Percentiles rank a stretch among this genome's conserved stretches.
These are phyloP conservation scores for Toxotes jaculatrix DNA, from an alignment of 2,113 vertebrate species.

Conservation along the genomic window DNA sequence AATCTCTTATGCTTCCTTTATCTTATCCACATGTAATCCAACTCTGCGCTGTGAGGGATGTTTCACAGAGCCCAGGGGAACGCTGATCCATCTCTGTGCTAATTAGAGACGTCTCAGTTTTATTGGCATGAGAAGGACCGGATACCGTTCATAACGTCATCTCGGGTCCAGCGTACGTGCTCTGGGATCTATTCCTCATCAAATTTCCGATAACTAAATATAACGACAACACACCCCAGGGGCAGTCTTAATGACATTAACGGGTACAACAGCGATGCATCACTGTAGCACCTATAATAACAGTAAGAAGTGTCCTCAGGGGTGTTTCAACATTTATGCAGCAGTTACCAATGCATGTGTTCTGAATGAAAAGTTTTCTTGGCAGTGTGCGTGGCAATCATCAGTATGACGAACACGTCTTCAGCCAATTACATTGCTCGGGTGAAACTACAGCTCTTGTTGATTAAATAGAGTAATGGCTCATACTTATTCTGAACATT, in stretches of 20 bases:
- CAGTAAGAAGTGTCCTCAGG: constrained; percentile 13
- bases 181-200: constrained; percentile 62
- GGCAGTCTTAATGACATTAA: constrained; percentile 54
- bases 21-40: constrained; percentile 61
- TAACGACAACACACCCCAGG: constrained; percentile 47
- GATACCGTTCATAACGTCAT: constrained; percentile 49
- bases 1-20: constrained; percentile 41
- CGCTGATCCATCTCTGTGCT: constrained; percentile 64
- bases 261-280: constrained; percentile 51
- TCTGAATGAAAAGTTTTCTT: constrained; percentile 26
- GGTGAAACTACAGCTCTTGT: constrained; percentile 36
- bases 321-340: constrained; percentile 24
- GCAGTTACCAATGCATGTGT: constrained; percentile 14
- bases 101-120: constrained; percentile 71
- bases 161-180: constrained; percentile 27
- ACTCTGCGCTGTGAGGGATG: constrained; percentile 29
- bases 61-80: constrained; percentile 51
- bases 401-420: constrained; percentile 10
- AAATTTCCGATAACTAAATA: constrained; percentile 72
- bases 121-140: constrained; percentile 52
- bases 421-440: constrained; percentile 22
- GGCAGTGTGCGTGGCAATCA: neutral
- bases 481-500: constrained; percentile 37
- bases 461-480: constrained; percentile 32
- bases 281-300: constrained; percentile 56